Evolutionary conservation across 2,113 vertebrate genomes (phyloP).

Genomic region (Psettodes erumei): DNA sequence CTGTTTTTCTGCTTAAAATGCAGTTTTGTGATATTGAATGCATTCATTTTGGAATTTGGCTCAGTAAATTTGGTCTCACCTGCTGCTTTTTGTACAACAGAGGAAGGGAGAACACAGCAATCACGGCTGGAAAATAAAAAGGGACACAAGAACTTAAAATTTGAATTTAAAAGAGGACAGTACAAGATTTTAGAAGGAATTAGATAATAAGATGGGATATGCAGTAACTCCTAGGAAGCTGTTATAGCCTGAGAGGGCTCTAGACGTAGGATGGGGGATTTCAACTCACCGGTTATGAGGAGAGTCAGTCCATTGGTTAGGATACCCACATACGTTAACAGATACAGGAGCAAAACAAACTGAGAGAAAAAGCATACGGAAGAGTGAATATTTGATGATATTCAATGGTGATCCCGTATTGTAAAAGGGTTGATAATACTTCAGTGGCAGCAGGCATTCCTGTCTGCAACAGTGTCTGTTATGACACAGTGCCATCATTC

Average conservation of each 20-base stretch:
- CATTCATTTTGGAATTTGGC: not conserved
- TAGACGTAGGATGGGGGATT: not conserved
- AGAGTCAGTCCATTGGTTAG: constrained; percentile 89
- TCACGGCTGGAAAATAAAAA: constrained; percentile 85
- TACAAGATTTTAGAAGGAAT: not conserved
- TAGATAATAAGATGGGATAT: not conserved
- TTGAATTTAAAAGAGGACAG: not conserved
- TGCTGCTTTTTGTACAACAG: constrained; percentile 90
- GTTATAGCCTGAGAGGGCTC: not conserved
- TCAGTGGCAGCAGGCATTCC: not conserved
- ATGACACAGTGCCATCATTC: not conserved
- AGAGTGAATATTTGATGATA: not conserved
- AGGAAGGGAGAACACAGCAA: constrained; percentile 88
- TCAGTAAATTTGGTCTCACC: constrained; percentile 69
- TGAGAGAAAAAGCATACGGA: constrained; percentile 56
- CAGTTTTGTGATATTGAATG: not conserved
- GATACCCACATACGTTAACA: constrained; percentile 88
- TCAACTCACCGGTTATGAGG: constrained; percentile 86
- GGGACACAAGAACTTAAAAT: constrained; percentile 1
- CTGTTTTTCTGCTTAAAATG: not conserved
- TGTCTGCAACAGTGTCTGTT: not conserved
- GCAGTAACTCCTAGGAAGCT: not conserved
- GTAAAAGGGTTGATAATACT: not conserved
- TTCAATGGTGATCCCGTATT: not conserved
- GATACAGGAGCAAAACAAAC: constrained; percentile 89